A percentile compares a stretch with the other conserved stretches of the same genome.
Evolutionary conservation across 2,888 invertebrate species (phyloP).

Genomic region (Vannuccia rotundouncinata): DNA sequence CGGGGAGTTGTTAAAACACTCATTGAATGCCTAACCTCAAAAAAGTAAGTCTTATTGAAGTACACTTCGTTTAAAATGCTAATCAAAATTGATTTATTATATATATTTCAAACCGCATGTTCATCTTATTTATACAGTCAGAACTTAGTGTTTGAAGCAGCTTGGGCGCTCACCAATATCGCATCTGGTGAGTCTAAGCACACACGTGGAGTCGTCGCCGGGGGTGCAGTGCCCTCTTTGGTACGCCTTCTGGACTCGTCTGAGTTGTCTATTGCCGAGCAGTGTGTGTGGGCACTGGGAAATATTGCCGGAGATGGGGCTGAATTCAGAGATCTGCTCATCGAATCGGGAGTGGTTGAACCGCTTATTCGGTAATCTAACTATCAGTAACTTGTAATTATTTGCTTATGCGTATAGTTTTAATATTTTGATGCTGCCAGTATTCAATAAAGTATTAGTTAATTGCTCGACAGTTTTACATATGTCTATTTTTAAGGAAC

Average conservation of each 20-base stretch:
- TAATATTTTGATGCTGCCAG: too few species aligned
- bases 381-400: too few species aligned
- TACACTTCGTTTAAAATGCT: neutral
- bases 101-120: neutral
- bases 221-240: conserved; percentile 77
- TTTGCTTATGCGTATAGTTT: neutral
- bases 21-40: conserved; percentile 64
- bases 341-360: conserved; percentile 67
- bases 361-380: conserved; percentile 66
- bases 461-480: too few species aligned
- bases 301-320: conserved; percentile 74
- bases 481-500: too few species aligned
- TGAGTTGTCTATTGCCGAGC: conserved; percentile 62
- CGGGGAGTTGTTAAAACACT: conserved; percentile 76
- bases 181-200: conserved; percentile 88
- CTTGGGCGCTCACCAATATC: conserved; percentile 91
- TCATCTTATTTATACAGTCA: neutral
- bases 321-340: conserved; percentile 71
- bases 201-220: conserved; percentile 75
- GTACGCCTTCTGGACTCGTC: conserved; percentile 62
- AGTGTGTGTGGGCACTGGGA: conserved; percentile 90
- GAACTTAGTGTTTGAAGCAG: conserved; percentile 8
- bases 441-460: too few species aligned
- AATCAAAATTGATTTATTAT: conserved; percentile 31
- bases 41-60: neutral